Evolutionary conservation across 2,113 vertebrate species (phyloP).

Genomic region (Pangasianodon gigas): DNA sequence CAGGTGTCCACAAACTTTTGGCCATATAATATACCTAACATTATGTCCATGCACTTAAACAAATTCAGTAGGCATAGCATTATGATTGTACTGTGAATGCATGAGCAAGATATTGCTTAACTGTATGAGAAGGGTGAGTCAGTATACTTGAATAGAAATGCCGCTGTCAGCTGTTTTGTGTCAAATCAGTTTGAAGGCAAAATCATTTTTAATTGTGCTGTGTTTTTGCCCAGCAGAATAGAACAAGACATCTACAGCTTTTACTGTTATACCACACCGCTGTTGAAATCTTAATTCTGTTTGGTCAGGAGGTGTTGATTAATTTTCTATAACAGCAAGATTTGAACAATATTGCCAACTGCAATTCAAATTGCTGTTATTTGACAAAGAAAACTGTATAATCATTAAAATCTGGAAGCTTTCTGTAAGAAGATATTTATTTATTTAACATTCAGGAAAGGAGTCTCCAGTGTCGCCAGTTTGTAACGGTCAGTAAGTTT

Average conservation of each 20-base stretch:
- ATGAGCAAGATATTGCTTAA: constrained; percentile 1
- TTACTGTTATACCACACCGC: not conserved
- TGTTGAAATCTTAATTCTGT: not conserved
- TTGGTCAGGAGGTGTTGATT: not conserved
- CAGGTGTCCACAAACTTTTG: not conserved
- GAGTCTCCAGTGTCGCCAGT: too few relatives aligned
- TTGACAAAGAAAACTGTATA: not conserved
- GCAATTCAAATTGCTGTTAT: not conserved
- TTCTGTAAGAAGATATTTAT: not conserved
- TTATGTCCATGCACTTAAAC: not conserved
- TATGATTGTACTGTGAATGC: not conserved
- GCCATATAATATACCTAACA: not conserved
- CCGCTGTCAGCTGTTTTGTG: constrained; percentile 5
- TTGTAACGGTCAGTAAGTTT: not conserved
- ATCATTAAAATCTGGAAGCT: not conserved
- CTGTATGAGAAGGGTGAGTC: constrained; percentile 10
- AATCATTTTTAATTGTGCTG: not conserved
- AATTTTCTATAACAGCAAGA: not conserved
- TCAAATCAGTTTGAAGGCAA: constrained; percentile 8
- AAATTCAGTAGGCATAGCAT: not conserved
- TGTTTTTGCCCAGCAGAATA: not conserved
- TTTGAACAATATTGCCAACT: not conserved
- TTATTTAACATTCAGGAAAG: not conserved
- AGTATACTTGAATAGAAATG: constrained; percentile 9
- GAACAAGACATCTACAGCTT: not conserved